Evolutionary conservation across 1,140 invertebrate genomes (phyloP), one percentile per base, ranked within the genome.

Genomic region (Aradophagus sp.): DNA sequence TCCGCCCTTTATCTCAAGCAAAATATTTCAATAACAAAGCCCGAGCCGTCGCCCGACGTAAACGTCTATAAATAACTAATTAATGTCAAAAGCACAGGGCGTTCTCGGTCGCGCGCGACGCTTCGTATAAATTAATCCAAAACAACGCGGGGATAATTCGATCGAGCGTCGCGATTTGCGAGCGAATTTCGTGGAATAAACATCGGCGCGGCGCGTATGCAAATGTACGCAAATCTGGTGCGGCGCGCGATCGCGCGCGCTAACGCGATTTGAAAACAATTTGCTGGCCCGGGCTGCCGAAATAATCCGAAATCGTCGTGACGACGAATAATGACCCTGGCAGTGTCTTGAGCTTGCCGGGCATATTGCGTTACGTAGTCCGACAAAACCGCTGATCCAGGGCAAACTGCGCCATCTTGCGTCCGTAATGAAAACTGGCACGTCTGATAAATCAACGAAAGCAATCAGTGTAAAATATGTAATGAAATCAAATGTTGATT

Each of bases 341-440:
- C 26, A 34, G 11, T 34, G 56, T 56, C 50, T 69, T 42, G 35
- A 50, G 34, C 52, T 66, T 48, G 48, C 39, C 8, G 52, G 62
- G 26, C 55, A 63, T 59, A 36, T 70, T 47, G 45, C 58, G 41
- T 53, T 56, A 63, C 59, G 48, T n/a, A n/a, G n/a, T n/a, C n/a
- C n/a, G n/a, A n/a, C n/a, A n/a, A n/a, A n/a, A n/a, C n/a, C n/a
- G n/a, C n/a, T n/a, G n/a, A n/a, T n/a, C n/a, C n/a, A n/a, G n/a
- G n/a, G n/a, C n/a, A n/a, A n/a, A n/a, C n/a, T n/a, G n/a, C n/a
- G n/a, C n/a, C n/a, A n/a, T n/a, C n/a, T n/a, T n/a, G n/a, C n/a
- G n/a, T n/a, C n/a, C n/a, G n/a, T n/a, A n/a, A n/a, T n/a, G n/a
- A n/a, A n/a, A n/a, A n/a, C n/a, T n/a, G n/a, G n/a, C n/a, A n/a